phyloP scores from a whole-genome alignment of 1,140 invertebrate genomes.

The Lasioglossum baleicum region DNA sequence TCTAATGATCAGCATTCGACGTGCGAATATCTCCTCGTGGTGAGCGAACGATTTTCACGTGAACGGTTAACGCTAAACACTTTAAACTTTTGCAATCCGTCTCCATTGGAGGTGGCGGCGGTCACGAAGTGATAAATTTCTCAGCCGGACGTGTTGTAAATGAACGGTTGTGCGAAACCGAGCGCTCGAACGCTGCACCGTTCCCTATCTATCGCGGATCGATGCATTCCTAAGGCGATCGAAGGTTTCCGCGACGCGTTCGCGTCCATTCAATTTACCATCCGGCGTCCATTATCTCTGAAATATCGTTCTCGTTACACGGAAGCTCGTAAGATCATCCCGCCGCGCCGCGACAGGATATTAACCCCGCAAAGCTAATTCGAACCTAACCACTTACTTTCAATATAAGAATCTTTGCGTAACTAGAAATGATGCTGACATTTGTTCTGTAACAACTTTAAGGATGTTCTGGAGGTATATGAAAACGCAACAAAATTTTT shows the following conservation, averaged over 20 bases:
- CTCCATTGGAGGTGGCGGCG: not conserved
- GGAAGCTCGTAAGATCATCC: not conserved
- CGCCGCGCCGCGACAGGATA: not conserved
- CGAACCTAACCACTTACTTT: not conserved
- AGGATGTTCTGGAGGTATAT: too few species aligned
- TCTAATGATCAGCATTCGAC: too few species aligned
- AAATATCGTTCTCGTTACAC: not conserved
- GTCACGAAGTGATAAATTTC: conserved; percentile 4
- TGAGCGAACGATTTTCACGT: too few species aligned
- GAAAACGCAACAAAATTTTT: too few species aligned
- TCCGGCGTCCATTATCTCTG: conserved; percentile 1
- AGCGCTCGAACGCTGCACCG: not conserved
- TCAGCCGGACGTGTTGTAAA: not conserved
- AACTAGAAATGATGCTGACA: too few species aligned
- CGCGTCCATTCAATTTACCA: conserved; percentile 19
- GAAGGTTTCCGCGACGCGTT: not conserved
- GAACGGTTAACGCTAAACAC: not conserved
- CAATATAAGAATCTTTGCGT: too few species aligned
- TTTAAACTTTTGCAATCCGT: not conserved
- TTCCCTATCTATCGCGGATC: conserved; percentile 10
- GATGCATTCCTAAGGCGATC: conserved; percentile 8
- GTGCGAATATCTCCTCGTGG: too few species aligned
- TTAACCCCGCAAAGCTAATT: not conserved
- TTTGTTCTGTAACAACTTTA: too few species aligned
- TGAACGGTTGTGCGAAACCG: not conserved